Percentiles rank a stretch among this genome's conserved stretches.
phyloP scores from a whole-genome alignment of 2,888 invertebrate genomes.

The Halocaridina rubra region DNA sequence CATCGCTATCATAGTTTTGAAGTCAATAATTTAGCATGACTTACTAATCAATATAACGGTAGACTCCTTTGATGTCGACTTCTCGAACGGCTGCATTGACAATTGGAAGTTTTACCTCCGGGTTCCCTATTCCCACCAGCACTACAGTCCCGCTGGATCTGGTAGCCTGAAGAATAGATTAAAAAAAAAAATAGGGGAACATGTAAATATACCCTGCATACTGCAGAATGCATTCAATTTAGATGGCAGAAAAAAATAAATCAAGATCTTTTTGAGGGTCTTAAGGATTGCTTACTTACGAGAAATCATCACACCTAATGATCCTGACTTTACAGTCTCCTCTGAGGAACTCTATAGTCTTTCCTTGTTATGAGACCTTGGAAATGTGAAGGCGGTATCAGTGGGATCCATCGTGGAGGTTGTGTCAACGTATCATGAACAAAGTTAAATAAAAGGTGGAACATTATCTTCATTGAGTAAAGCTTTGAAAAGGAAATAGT shows the following conservation, averaged over 20 bases:
- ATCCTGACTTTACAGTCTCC: too few relatives aligned
- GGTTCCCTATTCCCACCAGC: constrained; percentile 87
- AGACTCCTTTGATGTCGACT: constrained; percentile 92
- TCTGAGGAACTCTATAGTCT: too few relatives aligned
- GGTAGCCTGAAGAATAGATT: constrained; percentile 76
- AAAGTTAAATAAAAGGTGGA: too few relatives aligned
- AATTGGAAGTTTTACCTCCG: constrained; percentile 84
- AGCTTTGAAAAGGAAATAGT: too few relatives aligned
- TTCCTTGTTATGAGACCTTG: neutral
- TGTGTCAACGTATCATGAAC: neutral
- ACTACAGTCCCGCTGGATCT: constrained; percentile 87
- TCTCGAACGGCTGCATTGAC: constrained; percentile 84
- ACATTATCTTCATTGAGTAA: too few relatives aligned
- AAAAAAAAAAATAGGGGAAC: neutral
- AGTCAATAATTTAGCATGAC: too few relatives aligned
- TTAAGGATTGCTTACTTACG: too few relatives aligned
- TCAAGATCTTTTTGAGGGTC: too few relatives aligned
- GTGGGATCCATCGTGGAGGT: neutral
- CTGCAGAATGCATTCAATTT: too few relatives aligned
- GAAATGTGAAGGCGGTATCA: neutral
- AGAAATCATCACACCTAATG: too few relatives aligned
- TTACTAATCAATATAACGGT: constrained; percentile 87
- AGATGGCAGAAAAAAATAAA: too few relatives aligned
- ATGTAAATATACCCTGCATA: neutral
- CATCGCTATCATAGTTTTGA: too few relatives aligned